Evolutionary conservation across 2,797 vertebrate species (phyloP).

Genomic region (Aphelocoma californica): DNA sequence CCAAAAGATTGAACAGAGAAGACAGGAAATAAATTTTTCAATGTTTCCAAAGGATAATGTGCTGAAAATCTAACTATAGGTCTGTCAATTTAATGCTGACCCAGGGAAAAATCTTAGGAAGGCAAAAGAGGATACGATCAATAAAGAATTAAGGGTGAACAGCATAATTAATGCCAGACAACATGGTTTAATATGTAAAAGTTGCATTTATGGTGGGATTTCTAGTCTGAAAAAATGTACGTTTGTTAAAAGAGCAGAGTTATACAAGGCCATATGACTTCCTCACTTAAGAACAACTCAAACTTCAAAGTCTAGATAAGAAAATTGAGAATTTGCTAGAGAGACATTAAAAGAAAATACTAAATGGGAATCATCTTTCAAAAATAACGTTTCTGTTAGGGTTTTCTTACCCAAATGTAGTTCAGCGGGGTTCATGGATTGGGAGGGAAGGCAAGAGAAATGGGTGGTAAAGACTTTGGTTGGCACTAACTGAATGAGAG

Average conservation of each 20-base stretch:
- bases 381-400: neutral
- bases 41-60: neutral
- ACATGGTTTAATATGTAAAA: neutral
- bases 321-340: neutral
- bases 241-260: neutral
- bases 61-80: neutral
- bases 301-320: neutral
- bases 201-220: neutral
- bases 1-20: slow-evolving; percentile 15
- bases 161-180: neutral
- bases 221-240: neutral
- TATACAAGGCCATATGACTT: neutral
- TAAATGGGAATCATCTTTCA: neutral
- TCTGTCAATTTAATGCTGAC: slow-evolving; percentile 3
- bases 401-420: neutral
- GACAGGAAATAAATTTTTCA: slow-evolving; percentile 33
- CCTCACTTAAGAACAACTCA: neutral
- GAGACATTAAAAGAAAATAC: neutral
- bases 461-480: neutral
- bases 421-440: neutral
- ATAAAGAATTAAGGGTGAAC: neutral
- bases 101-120: neutral
- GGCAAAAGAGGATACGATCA: neutral
- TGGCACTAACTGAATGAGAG: neutral
- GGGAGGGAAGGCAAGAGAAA: neutral